Percentiles rank a stretch among this genome's conserved stretches.
These are phyloP conservation scores for Nebria ingens DNA, from an alignment of 1,140 invertebrate species.

Conservation along the genomic window DNA sequence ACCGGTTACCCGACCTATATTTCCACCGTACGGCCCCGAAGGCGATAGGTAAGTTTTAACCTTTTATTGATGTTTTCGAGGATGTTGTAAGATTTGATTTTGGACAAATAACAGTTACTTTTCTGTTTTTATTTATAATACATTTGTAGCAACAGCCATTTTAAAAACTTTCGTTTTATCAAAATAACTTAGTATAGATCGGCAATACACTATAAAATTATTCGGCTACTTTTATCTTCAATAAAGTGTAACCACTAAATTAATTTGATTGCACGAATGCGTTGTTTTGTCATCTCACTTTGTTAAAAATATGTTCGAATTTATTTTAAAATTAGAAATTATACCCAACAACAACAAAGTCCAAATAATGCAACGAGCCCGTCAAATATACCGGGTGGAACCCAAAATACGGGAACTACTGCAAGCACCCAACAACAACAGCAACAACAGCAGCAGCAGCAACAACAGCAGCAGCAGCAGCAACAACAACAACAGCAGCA, in stretches of 20 bases:
- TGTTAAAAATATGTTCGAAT: neutral
- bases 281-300: neutral
- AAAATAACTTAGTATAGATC: too few relatives aligned
- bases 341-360: neutral
- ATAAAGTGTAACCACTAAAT: too few relatives aligned
- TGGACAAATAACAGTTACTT: too few relatives aligned
- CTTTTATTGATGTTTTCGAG: constrained; percentile 1
- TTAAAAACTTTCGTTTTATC: too few relatives aligned
- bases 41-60: constrained; percentile 31
- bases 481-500: constrained; percentile 15
- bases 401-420: neutral
- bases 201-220: too few relatives aligned
- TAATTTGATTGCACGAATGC: too few relatives aligned
- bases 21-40: constrained; percentile 49
- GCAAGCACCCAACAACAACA: constrained; percentile 20
- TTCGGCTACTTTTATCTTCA: neutral
- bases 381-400: neutral
- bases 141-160: too few relatives aligned
- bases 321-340: neutral
- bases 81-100: too few relatives aligned
- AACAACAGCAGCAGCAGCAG: too few relatives aligned
- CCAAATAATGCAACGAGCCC: neutral
- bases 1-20: constrained; percentile 53
- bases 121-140: too few relatives aligned
- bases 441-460: too few relatives aligned